These are phyloP conservation scores for Hapalemur alaotrensis DNA, from an alignment of 2,797 vertebrate genomes.

Conservation along the genomic window DNA sequence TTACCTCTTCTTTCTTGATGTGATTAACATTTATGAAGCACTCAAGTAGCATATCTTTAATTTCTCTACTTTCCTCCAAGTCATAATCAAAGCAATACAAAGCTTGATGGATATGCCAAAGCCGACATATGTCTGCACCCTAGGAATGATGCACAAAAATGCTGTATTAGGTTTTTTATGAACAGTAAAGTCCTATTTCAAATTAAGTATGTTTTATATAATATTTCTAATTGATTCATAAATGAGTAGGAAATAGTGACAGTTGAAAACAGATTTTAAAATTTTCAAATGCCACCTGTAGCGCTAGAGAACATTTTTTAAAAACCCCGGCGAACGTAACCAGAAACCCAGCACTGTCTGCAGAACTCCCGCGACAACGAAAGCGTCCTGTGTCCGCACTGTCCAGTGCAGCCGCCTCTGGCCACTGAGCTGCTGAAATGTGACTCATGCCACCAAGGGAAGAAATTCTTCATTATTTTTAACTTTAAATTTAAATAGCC, in stretches of 20 bases:
- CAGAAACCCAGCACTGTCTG: background rate
- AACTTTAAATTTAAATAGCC: background rate
- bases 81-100: conserved; percentile 90
- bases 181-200: background rate
- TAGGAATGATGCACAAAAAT: conserved; percentile 67
- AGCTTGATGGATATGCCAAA: conserved; percentile 90
- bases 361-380: accelerated
- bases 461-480: background rate
- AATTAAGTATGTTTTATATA: background rate
- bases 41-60: conserved; percentile 90
- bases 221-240: background rate
- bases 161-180: background rate
- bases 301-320: background rate
- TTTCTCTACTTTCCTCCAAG: conserved; percentile 89
- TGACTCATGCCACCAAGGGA: accelerated
- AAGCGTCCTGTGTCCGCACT: accelerated
- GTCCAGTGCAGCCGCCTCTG: accelerated
- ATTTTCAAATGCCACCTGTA: background rate
- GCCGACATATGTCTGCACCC: conserved; percentile 88
- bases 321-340: background rate
- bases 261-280: background rate
- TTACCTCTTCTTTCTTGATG: conserved; percentile 93
- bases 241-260: background rate
- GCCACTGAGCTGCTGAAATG: background rate
- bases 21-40: conserved; percentile 89